Conservation (phyloP, 1,140 invertebrate species). For the Drosophila tropicalis region DNA sequence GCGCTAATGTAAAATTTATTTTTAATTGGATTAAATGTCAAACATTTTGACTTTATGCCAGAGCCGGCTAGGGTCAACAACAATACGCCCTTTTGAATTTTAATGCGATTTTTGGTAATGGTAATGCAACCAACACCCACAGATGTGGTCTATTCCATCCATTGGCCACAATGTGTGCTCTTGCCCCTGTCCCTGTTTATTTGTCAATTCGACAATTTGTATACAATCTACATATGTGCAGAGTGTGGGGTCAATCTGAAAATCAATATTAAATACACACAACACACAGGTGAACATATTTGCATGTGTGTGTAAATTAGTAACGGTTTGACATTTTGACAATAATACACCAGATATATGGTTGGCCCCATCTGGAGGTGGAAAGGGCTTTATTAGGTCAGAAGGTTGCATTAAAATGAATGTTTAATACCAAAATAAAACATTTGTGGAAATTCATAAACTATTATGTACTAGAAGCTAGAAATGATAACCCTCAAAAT, state of each 20-base stretch:
- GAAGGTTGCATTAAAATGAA: constrained; percentile 30
- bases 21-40: constrained; percentile 78
- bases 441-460: constrained; percentile 8
- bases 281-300: constrained; percentile 42
- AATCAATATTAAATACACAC: constrained; percentile 69
- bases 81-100: constrained; percentile 70
- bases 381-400: constrained; percentile 47
- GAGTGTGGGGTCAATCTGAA: constrained; percentile 56
- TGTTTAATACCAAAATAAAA: constrained; percentile 52
- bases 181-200: constrained; percentile 3
- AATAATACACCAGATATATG: not conserved
- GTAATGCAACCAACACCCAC: constrained; percentile 50
- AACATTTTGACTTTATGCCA: constrained; percentile 72
- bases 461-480: constrained; percentile 32
- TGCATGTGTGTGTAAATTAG: constrained; percentile 46
- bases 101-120: constrained; percentile 75
- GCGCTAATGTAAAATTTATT: constrained; percentile 73
- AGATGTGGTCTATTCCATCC: constrained; percentile 27
- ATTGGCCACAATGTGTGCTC: constrained; percentile 7
- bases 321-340: constrained; percentile 70
- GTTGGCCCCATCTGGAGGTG: not conserved
- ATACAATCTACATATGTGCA: constrained; percentile 13
- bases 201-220: not conserved
- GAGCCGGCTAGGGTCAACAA: constrained; percentile 38
- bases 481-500: constrained; percentile 34